phyloP scores from a whole-genome alignment of 2,797 vertebrate species.

The Hybognathus amarus region DNA sequence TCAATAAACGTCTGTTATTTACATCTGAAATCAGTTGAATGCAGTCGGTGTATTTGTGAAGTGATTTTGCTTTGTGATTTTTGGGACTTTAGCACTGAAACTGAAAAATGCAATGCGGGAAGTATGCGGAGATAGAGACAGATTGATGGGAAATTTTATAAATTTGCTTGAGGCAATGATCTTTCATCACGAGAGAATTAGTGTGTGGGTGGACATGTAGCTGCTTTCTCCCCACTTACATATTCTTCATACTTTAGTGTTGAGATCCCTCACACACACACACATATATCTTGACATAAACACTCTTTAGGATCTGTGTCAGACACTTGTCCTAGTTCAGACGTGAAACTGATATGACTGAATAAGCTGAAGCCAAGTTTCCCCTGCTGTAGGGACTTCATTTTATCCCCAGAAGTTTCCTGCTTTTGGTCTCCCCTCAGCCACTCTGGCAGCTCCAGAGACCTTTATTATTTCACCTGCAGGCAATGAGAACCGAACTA shows the following conservation, averaged over 20 bases:
- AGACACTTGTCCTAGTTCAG: slow-evolving; percentile 3
- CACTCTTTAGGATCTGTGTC: slow-evolving; percentile 19
- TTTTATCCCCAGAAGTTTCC: slow-evolving; percentile 6
- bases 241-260: slow-evolving; percentile 35
- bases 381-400: slow-evolving; percentile 3
- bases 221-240: slow-evolving; percentile 41
- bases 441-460: slow-evolving; percentile 35
- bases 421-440: neutral
- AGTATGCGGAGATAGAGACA: neutral
- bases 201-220: slow-evolving; percentile 43
- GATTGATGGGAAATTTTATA: neutral
- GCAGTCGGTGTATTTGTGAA: neutral
- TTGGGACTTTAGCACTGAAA: neutral
- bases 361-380: slow-evolving; percentile 6
- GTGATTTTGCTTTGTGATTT: neutral
- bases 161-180: slow-evolving; percentile 9
- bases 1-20: neutral
- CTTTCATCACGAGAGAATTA: slow-evolving; percentile 22
- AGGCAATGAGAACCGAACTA: slow-evolving; percentile 64
- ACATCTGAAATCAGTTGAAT: neutral
- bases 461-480: slow-evolving; percentile 75
- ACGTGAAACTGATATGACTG: neutral
- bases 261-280: slow-evolving; percentile 13
- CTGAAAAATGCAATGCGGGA: neutral
- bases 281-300: neutral